These are phyloP conservation scores for Ephestia elutella DNA, from an alignment of 1,140 invertebrate genomes.

Conservation along the genomic window DNA sequence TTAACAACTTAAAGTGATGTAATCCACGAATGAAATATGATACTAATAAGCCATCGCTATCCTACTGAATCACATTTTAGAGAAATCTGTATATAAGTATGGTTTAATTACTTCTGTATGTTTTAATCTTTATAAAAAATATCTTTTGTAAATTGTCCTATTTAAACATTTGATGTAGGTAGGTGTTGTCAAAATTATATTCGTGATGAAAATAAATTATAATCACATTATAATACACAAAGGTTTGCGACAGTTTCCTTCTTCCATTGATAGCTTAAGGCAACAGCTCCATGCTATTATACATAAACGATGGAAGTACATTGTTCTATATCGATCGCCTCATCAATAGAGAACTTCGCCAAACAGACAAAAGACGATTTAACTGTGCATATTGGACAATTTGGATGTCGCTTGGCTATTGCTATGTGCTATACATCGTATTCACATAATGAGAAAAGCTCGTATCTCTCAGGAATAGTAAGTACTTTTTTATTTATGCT, in stretches of 20 bases:
- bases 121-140: too few species aligned
- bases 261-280: neutral
- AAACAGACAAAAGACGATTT: neutral
- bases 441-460: neutral
- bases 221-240: neutral
- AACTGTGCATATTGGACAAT: constrained; percentile 1
- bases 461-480: too few species aligned
- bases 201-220: neutral
- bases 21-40: too few species aligned
- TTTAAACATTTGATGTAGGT: too few species aligned
- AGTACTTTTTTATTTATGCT: too few species aligned
- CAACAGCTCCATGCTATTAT: neutral
- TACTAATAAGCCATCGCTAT: too few species aligned
- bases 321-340: neutral
- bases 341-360: constrained; percentile 1
- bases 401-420: neutral
- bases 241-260: neutral
- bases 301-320: neutral
- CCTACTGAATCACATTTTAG: too few species aligned
- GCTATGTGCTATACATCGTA: neutral
- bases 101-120: too few species aligned
- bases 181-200: neutral
- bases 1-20: too few species aligned
- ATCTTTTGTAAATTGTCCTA: too few species aligned
- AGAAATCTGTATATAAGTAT: too few species aligned